phyloP scores from a whole-genome alignment of 2,797 vertebrate genomes.

The Champsocephalus esox region DNA sequence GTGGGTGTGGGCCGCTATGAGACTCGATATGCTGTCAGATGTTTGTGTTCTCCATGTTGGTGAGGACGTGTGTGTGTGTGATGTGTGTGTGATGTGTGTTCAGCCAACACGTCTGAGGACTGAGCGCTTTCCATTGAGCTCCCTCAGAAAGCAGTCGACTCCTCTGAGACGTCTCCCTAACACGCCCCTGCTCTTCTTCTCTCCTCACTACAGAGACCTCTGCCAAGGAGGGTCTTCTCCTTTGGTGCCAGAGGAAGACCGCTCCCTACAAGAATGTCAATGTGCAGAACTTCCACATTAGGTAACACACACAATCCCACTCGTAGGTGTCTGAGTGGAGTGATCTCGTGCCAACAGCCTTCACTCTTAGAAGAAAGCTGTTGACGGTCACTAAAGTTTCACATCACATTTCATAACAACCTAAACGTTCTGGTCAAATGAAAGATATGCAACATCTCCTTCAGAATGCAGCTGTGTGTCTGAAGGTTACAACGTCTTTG shows the following conservation, averaged over 20 bases:
- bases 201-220: constrained; percentile 88
- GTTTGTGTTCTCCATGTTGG: background rate
- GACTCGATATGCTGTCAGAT: background rate
- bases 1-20: constrained; percentile 11
- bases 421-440: background rate
- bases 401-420: background rate
- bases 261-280: constrained; percentile 98
- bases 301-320: constrained; percentile 74
- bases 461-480: background rate
- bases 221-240: constrained; percentile 93
- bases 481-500: background rate
- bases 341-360: too few relatives aligned
- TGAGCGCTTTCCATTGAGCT: background rate
- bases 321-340: too few relatives aligned
- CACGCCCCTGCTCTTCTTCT: background rate
- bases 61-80: background rate
- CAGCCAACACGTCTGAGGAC: background rate
- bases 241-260: constrained; percentile 97
- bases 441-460: background rate
- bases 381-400: background rate
- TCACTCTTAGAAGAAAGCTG: too few relatives aligned
- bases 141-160: background rate
- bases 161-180: background rate
- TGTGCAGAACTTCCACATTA: constrained; percentile 98
- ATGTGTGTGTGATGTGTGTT: constrained; percentile 5